Base-by-base conservation (phyloP, 2,113 vertebrate species). In the Pygoscelis adeliae region DNA sequence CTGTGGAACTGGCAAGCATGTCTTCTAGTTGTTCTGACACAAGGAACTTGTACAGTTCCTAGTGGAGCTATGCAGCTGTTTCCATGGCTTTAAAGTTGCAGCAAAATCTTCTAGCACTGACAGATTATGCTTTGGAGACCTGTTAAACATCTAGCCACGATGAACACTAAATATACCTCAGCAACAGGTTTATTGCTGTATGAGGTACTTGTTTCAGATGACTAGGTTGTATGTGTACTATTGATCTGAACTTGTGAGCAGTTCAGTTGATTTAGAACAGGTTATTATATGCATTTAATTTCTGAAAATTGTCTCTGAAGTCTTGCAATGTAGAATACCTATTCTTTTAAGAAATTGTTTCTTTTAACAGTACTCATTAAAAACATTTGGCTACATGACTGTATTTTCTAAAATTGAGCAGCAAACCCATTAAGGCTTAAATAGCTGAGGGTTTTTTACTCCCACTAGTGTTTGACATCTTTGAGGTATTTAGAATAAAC, bases 151-250 rank as follows among this genome's bases (percentile, higher is more conserved):
- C 96, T 94, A 96, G 90, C 73, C 25, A 34, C 16, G 38, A 38
- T 91, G 86, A 97, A 91, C 70, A 91, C 90, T 97, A 96, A 97
- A 93, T 96, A 83, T 71, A 36, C 90, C 83, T 95, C 91, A 96
- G 92, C 91, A 98, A 86, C 55, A 78, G 71, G 89, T 97, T 98
- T 97, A 96, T 91, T 97, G 71, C 78, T 42, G 14, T 76, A 52
- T 94, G 83, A 83, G 71, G 59, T 88, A 26, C 77, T 96, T 97
- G 23, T 93, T 94, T 89, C 71, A 91, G 84, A 63, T 93, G 50
- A 94, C 84, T 89, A 94, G 50, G 47, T 81, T 93, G 27, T 95
- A 59, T 72, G 42, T 93, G 76, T 97, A 71, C 30, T 79, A 95
- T 69, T 96, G 94, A 92, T 94, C 84, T 97, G 94, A 94, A 90